A percentile compares a stretch with the other conserved stretches of the same genome.
phyloP scores from a whole-genome alignment of 2,113 vertebrate genomes.

The Heloderma charlesbogerti region DNA sequence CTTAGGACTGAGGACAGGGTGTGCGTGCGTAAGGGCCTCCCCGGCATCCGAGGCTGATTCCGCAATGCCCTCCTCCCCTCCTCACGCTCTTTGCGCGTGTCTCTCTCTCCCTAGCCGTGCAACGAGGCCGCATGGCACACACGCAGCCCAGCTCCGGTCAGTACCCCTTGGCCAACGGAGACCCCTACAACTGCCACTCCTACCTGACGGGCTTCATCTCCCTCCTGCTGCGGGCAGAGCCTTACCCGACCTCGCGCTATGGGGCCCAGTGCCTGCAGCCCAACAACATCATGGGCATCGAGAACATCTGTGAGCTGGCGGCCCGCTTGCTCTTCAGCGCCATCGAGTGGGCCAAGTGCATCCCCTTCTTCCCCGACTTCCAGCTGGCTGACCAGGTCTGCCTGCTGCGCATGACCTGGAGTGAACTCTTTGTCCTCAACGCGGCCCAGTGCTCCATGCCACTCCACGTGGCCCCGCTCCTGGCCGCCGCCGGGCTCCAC shows the following conservation, averaged over 20 bases:
- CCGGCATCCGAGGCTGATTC: not conserved
- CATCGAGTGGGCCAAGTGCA: constrained; percentile 90
- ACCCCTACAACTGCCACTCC: constrained; percentile 82
- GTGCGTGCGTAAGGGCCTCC: no score
- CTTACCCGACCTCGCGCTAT: constrained; percentile 87
- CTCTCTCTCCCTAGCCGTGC: constrained; percentile 77
- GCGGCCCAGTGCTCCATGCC: constrained; percentile 89
- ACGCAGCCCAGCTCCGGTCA: constrained; percentile 84
- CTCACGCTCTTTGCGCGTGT: not conserved
- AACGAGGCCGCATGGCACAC: constrained; percentile 84
- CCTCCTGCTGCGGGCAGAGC: constrained; percentile 85
- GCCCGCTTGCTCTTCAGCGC: constrained; percentile 88
- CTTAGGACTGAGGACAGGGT: no score
- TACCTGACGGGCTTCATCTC: constrained; percentile 89
- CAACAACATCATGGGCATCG: constrained; percentile 87
- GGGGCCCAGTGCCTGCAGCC: constrained; percentile 88
- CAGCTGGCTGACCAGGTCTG: constrained; percentile 88
- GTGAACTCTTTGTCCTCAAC: constrained; percentile 88
- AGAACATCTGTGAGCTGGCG: constrained; percentile 89
- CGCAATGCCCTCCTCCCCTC: not conserved
- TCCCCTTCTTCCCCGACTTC: constrained; percentile 89
- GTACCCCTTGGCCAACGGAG: constrained; percentile 81
- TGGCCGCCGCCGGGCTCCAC: constrained; percentile 87
- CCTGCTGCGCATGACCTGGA: constrained; percentile 87
- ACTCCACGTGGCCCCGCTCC: constrained; percentile 83